These are phyloP conservation scores for Trichonephila clavipes DNA, from an alignment of 1,140 invertebrate species.

Conservation along the genomic window DNA sequence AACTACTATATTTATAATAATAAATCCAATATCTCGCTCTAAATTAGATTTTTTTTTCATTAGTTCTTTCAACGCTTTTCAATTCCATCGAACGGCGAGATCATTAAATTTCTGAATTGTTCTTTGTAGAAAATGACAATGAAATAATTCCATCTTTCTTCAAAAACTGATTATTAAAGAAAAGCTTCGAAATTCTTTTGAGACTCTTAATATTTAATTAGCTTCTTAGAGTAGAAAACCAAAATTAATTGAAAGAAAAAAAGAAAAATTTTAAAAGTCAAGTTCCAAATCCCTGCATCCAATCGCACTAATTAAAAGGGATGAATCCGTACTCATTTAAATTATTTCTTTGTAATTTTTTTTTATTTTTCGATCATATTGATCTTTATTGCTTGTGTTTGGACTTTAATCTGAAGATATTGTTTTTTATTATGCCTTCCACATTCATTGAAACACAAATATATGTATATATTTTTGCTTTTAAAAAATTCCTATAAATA, in stretches of 20 bases:
- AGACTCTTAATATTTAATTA: conserved; percentile 9
- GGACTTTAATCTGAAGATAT: background rate
- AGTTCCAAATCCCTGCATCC: conserved; percentile 14
- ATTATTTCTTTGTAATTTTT: background rate
- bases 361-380: background rate
- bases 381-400: background rate
- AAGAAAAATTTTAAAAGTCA: conserved; percentile 9
- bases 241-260: conserved; percentile 8
- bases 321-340: background rate
- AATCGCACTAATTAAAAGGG: conserved; percentile 20
- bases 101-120: conserved; percentile 21
- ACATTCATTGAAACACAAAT: background rate
- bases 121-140: conserved; percentile 2
- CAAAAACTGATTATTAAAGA: conserved; percentile 11
- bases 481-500: too few relatives aligned
- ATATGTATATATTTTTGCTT: background rate
- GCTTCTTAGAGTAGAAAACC: conserved; percentile 9
- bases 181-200: background rate
- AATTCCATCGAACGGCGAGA: background rate
- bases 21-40: background rate
- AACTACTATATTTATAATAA: background rate
- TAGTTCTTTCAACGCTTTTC: background rate
- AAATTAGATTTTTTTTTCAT: background rate
- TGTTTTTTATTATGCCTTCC: background rate
- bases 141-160: conserved; percentile 20